Evolutionary conservation across 2,797 vertebrate species (phyloP).

Genomic region (Remorina albescens): DNA sequence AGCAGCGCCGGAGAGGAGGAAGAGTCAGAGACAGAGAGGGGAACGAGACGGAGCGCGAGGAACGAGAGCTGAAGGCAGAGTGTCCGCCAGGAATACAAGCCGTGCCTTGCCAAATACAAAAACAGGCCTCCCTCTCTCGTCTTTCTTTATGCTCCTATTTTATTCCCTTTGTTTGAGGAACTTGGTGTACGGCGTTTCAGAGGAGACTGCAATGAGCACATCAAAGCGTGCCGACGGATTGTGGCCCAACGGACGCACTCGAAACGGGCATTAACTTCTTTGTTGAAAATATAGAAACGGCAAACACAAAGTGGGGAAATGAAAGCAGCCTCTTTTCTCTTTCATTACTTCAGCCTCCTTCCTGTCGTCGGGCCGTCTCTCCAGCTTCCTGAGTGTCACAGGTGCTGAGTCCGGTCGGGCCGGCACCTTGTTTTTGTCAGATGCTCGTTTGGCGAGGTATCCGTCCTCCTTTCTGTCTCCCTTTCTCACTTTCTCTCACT

Average conservation of each 20-base stretch:
- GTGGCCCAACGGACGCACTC: slow-evolving; percentile 81
- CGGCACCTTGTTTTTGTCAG: slow-evolving; percentile 75
- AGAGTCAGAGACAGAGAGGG: slow-evolving; percentile 44
- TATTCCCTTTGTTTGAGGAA: slow-evolving; percentile 84
- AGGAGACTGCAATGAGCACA: slow-evolving; percentile 79
- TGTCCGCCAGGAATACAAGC: slow-evolving; percentile 80
- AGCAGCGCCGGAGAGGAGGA: slow-evolving; percentile 44
- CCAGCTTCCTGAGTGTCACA: slow-evolving; percentile 65
- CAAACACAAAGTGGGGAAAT: slow-evolving; percentile 66
- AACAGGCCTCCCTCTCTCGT: slow-evolving; percentile 75
- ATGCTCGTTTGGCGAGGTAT: slow-evolving; percentile 71
- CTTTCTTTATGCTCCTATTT: slow-evolving; percentile 78
- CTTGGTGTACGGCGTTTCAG: slow-evolving; percentile 78
- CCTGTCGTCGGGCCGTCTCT: slow-evolving; percentile 59
- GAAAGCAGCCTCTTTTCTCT: slow-evolving; percentile 57
- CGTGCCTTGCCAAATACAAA: slow-evolving; percentile 79
- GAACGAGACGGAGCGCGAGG: slow-evolving; percentile 54
- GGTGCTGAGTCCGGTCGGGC: slow-evolving; percentile 68
- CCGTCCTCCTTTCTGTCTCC: slow-evolving; percentile 68
- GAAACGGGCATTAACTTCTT: slow-evolving; percentile 82
- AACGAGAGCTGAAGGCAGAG: slow-evolving; percentile 77
- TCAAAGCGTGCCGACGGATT: slow-evolving; percentile 80
- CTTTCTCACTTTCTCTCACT: slow-evolving; percentile 60
- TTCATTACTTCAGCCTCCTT: slow-evolving; percentile 63
- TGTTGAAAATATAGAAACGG: slow-evolving; percentile 78